Base-by-base conservation (phyloP, 2,888 invertebrate genomes). In the Onthophagus sagittarius region DNA sequence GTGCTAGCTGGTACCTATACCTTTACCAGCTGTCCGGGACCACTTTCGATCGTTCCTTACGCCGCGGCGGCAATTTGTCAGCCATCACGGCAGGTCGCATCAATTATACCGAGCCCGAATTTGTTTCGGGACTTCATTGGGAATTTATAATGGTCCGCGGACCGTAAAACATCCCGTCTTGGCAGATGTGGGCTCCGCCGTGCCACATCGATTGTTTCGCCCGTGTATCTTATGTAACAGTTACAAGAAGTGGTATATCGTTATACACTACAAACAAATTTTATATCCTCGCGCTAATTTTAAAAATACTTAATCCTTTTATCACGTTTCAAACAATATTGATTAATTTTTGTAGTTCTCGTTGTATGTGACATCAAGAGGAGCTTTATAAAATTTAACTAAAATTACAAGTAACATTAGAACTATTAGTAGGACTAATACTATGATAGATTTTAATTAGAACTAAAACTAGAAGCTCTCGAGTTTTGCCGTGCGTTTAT, bases 71-170 rank as follows among this genome's bases (percentile, higher is more conserved):
- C 67, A 67, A 67, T 67, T 67, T 67, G 67, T 67, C 67, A 67
- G 67, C 23, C 31, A 32, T n/a, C 32, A 67, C 32, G 67, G 67
- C 67, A 67, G 67, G 32, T 31, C 67, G 67, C 67, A 67, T 67
- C 67, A 67, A 67, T 67, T 67, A 67, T 67, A 67, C 67, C 67
- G 67, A 31, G 67, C 67, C 32, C 31, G 67, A 67, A 67, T 67
- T 67, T 67, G 67, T 67, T 67, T 67, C 67, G 67, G 32, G 67
- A 32, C 67, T 67, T 67, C 67, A 67, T 67, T 67, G 31, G 23
- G 67, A 67, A 67, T 67, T 67, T 67, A 67, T 67, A 67, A 67
- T 67, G 31, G 67, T 32, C 15, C 23, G n/a, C 67, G 31, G 67
- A 31, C 67, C 67, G 67, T 67, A 67, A 67, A 67, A 23, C 67